Base-by-base conservation (phyloP, 2,797 vertebrate species). In the Labeo calbasu region DNA sequence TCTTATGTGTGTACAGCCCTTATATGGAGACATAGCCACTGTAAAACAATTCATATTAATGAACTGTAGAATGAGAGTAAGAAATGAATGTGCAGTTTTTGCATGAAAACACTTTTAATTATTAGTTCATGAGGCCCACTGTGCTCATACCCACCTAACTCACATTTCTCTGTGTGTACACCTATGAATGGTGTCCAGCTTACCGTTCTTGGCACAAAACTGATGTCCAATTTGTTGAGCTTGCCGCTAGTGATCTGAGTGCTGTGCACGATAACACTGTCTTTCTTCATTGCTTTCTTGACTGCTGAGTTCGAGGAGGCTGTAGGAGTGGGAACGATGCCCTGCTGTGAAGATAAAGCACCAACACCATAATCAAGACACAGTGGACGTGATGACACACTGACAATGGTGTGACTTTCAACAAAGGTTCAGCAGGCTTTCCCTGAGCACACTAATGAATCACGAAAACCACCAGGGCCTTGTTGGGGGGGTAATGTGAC, bases 121-220 rank as follows among this genome's bases (percentile, higher is more conserved):
- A 59, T n/a, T 50, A 66, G 46, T 32, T 23, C n/a, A 79, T 21
- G 43, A 50, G 77, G 59, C 36, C 14, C 4, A 40, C 21, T 76
- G 32, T 57, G 53, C 21, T 57, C 53, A 40, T 32, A 57, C 32
- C 73, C 32, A n/a, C 55, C 51, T 75, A 70, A 77, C 15, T 59
- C 17, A 77, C 55, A 28, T 73, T 78, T 78, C 50, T 72, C 32
- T 63, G 59, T 68, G 28, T 17, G 19, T 40, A 61, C 19, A 72
- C 13, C 43, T 43, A n/a, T 17, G 21, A 25, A 59, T 61, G 70
- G 21, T 59, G 61, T 65, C 28, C 36, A 40, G 78, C 93, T 0
- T 95, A 99, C 97, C 81, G 92, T 95, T 89, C 90, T 96, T 87
- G 97, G 96, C 87, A 92, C 89, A 91, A 97, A 97, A 61, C 94